These are phyloP conservation scores for Danionella cerebrum DNA, from an alignment of 2,113 vertebrate species.

Conservation along the genomic window DNA sequence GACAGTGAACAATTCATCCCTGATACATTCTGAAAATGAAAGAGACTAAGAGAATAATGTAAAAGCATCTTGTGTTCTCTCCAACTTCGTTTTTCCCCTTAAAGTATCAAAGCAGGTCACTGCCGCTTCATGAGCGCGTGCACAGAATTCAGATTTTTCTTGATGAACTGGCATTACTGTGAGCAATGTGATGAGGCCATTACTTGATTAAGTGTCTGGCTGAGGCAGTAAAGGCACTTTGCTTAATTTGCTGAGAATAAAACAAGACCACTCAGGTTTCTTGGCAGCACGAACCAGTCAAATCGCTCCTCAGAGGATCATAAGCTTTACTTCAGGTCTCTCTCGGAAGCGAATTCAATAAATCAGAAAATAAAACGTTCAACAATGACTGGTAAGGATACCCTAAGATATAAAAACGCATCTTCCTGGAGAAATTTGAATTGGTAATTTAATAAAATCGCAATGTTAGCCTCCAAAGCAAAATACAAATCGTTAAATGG, in stretches of 20 bases:
- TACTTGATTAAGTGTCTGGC: conserved; percentile 39
- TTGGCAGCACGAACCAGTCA: neutral
- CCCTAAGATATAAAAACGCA: neutral
- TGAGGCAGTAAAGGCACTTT: conserved; percentile 38
- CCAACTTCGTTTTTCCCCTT: neutral
- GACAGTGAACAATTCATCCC: conserved; percentile 10
- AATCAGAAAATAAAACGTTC: neutral
- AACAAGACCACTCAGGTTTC: conserved; percentile 4
- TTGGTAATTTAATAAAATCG: no score
- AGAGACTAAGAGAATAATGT: neutral
- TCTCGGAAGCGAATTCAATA: neutral
- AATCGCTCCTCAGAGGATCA: neutral
- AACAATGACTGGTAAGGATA: neutral
- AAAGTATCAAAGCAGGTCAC: conserved; percentile 29
- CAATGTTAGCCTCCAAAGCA: no score
- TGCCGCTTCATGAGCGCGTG: conserved; percentile 23
- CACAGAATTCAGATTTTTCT: conserved; percentile 4
- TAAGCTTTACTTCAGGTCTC: neutral
- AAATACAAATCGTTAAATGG: no score
- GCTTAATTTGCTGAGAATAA: conserved; percentile 40
- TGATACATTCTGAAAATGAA: neutral
- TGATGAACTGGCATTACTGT: conserved; percentile 22
- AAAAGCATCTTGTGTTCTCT: no score
- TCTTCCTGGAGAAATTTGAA: neutral
- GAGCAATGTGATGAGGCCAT: conserved; percentile 21